Conservation (phyloP, 2,797 vertebrate genomes). For the Poecilia wingei region DNA sequence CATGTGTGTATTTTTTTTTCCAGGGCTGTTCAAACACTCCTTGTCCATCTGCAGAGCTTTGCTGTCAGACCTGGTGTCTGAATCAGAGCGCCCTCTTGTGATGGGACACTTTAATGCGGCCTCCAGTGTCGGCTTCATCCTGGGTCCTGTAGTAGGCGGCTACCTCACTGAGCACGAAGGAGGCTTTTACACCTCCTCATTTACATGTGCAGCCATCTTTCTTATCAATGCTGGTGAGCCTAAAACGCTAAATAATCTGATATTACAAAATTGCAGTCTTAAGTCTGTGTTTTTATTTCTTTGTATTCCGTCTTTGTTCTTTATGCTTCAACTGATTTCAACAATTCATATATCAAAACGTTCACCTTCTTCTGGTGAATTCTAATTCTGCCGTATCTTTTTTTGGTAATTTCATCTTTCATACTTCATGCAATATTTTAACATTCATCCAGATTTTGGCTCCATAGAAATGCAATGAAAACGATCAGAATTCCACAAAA, state of each 20-base stretch:
- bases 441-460: too few species aligned
- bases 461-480: too few species aligned
- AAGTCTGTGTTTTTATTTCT: too few species aligned
- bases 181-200: slow-evolving; percentile 90
- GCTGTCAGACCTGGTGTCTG: slow-evolving; percentile 91
- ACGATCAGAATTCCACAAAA: too few species aligned
- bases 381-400: too few species aligned
- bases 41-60: slow-evolving; percentile 95
- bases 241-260: neutral
- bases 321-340: too few species aligned
- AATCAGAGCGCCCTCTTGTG: slow-evolving; percentile 89
- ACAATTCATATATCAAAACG: too few species aligned
- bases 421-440: too few species aligned
- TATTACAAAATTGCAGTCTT: neutral
- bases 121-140: slow-evolving; percentile 92
- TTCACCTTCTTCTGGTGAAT: too few species aligned
- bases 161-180: slow-evolving; percentile 90
- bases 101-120: slow-evolving; percentile 94
- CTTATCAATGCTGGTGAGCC: slow-evolving; percentile 88
- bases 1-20: slow-evolving; percentile 18
- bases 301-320: too few species aligned
- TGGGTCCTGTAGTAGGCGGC: slow-evolving; percentile 93
- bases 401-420: too few species aligned
- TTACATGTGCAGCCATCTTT: slow-evolving; percentile 90
- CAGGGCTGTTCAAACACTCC: slow-evolving; percentile 97